Evolutionary conservation across 2,888 invertebrate species (phyloP), one percentile per base, ranked within the genome.

Genomic region (Phymatocera aterrima): DNA sequence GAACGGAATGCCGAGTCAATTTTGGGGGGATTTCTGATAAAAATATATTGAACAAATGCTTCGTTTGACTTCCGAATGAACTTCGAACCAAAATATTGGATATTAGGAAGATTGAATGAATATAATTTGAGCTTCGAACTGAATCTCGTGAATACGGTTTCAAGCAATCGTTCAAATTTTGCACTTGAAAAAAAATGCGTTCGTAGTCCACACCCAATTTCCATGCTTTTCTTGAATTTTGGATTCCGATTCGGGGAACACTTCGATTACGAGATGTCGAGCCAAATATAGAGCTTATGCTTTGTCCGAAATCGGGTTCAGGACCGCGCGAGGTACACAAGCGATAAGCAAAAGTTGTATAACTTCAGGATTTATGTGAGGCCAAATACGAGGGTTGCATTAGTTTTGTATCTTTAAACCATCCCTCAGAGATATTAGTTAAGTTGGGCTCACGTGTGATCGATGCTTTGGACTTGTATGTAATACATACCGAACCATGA

Each of bases 281-380:
- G 57, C 24, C 28, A 54, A 54, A n/a, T 12, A 24, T 54, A 24
- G n/a, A n/a, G n/a, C n/a, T n/a, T n/a, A n/a, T n/a, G 57, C 24
- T 12, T 0, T 0, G 57, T 57, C 57, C 24, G 28, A 57, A 57
- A 57, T 57, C 28, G 57, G 57, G n/a, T 37, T 18, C 61, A 24
- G 61, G 31, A 2, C 34, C 12, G 54, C 6, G 61, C n/a, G n/a
- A n/a, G n/a, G n/a, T 64, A 21, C 24, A 46, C 24, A 28, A 40
- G 68, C 68, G 68, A 68, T 68, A 68, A 68, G 46, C 68, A 46
- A 46, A 68, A 68, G 68, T 68, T 68, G 46, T 68, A 68, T 46
- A 68, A 68, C 68, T 68, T 68, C 46, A 12, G 46, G 68, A 68
- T 68, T 68, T 72, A 51, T 34, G 48, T 34, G 31, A 72, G 72